phyloP scores from a whole-genome alignment of 2,113 vertebrate genomes.

The Nesogale talazaci region DNA sequence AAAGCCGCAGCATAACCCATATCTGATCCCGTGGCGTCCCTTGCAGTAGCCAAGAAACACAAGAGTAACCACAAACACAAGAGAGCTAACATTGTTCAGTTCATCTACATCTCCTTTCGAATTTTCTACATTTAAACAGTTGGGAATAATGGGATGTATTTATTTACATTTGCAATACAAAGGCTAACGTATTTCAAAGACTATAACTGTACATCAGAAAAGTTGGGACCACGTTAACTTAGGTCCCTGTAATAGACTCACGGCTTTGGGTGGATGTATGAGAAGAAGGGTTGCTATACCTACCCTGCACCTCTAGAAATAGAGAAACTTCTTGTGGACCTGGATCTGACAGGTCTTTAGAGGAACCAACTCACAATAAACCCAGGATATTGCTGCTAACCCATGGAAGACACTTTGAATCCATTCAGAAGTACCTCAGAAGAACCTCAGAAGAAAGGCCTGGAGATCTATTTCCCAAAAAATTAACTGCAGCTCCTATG shows the following conservation, averaged over 20 bases:
- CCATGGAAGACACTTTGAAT: too few relatives aligned
- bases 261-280: background rate
- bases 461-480: too few relatives aligned
- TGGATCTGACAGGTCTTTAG: too few relatives aligned
- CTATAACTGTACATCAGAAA: too few relatives aligned
- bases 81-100: background rate
- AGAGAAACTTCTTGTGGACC: too few relatives aligned
- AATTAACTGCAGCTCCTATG: too few relatives aligned
- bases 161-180: background rate
- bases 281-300: background rate
- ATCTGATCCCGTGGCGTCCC: background rate
- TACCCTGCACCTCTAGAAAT: too few relatives aligned
- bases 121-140: conserved; percentile 6
- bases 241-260: background rate
- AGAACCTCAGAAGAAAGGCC: too few relatives aligned
- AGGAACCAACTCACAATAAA: too few relatives aligned
- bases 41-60: too few relatives aligned
- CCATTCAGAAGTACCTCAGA: too few relatives aligned
- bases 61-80: background rate
- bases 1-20: background rate
- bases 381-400: too few relatives aligned
- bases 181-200: background rate
- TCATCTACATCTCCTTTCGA: background rate
- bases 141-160: background rate
- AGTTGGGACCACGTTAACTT: background rate